Percentiles rank a stretch among this genome's conserved stretches.
Conservation (phyloP, 2,888 invertebrate species). For the Apamea sordens region DNA sequence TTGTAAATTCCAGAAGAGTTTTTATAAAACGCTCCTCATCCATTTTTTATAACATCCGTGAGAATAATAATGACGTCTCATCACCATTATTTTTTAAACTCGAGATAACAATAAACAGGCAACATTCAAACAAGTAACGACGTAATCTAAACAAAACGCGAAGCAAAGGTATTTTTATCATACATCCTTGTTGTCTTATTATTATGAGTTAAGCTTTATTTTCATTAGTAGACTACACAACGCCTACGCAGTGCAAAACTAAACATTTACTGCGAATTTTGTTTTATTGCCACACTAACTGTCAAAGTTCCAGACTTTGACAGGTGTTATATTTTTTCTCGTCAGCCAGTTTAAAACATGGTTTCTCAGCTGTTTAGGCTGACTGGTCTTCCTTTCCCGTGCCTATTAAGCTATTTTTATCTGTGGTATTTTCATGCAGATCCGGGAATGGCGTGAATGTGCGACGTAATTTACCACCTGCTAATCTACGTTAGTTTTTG, state of each 20-base stretch:
- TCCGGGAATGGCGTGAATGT: constrained; percentile 47
- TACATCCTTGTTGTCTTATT: constrained; percentile 59
- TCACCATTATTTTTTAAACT: constrained; percentile 40
- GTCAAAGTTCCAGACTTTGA: constrained; percentile 21
- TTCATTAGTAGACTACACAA: constrained; percentile 59
- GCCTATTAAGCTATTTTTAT: constrained; percentile 32
- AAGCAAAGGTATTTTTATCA: constrained; percentile 58
- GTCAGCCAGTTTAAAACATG: constrained; percentile 22
- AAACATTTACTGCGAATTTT: constrained; percentile 37
- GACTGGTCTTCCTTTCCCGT: constrained; percentile 12
- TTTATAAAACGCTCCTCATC: background rate
- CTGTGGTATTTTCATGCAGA: constrained; percentile 40
- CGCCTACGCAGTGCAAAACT: constrained; percentile 42
- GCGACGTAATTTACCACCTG: constrained; percentile 40
- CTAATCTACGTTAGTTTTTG: constrained; percentile 18
- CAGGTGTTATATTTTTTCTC: constrained; percentile 42
- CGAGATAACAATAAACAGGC: constrained; percentile 35
- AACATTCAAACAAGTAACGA: constrained; percentile 43
- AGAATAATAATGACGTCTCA: constrained; percentile 23
- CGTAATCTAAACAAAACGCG: constrained; percentile 48
- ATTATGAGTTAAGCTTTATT: constrained; percentile 54
- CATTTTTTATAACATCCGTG: constrained; percentile 4
- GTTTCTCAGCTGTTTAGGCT: constrained; percentile 25
- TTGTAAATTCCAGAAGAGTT: background rate
- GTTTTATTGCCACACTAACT: constrained; percentile 41